Conservation (phyloP, 2,888 invertebrate genomes). For the Drosophila basisetae region DNA sequence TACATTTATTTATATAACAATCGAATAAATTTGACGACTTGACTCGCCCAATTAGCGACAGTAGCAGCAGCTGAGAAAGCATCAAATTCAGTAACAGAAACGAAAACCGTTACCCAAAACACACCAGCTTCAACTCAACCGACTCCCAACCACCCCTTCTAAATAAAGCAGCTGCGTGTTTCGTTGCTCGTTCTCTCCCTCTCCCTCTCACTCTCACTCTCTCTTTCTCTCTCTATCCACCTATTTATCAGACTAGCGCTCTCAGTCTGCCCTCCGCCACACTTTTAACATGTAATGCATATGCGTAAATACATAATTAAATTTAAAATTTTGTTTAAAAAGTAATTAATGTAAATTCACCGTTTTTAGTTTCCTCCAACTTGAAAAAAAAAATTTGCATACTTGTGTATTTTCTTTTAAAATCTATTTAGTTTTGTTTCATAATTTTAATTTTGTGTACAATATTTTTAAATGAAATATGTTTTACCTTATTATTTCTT, state of each 20-base stretch:
- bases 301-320: conserved; percentile 44
- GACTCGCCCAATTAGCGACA: conserved; percentile 1
- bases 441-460: conserved; percentile 60
- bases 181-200: conserved; percentile 16
- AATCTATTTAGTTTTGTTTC: conserved; percentile 61
- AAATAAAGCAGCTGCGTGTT: conserved; percentile 29
- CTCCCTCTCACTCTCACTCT: conserved; percentile 13
- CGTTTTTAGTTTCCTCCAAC: conserved; percentile 43
- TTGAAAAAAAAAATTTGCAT: conserved; percentile 24
- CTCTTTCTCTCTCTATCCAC: conserved; percentile 23
- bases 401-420: conserved; percentile 36
- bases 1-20: conserved; percentile 1
- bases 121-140: not conserved
- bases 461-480: conserved; percentile 41
- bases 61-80: conserved; percentile 1
- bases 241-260: conserved; percentile 2
- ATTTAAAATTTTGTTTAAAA: conserved; percentile 57
- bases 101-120: not conserved
- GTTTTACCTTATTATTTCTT: conserved; percentile 39
- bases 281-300: conserved; percentile 52
- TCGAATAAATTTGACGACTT: not conserved
- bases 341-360: conserved; percentile 57
- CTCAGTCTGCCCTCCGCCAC: conserved; percentile 16
- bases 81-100: not conserved
- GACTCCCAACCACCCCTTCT: not conserved